These are phyloP conservation scores for Parambassis ranga DNA, from an alignment of 2,797 vertebrate genomes.

Conservation along the genomic window DNA sequence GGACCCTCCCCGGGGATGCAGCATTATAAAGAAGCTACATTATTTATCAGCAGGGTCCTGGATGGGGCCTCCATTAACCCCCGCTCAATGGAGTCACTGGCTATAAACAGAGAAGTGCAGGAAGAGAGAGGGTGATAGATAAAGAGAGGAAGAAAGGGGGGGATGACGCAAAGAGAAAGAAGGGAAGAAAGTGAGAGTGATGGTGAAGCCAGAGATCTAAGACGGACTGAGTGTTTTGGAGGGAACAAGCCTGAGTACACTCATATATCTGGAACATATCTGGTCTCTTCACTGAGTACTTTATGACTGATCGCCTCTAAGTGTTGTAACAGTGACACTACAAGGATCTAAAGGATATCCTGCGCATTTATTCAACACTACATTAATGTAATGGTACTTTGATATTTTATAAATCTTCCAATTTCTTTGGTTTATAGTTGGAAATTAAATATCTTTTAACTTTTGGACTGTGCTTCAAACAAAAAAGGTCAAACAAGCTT, in stretches of 20 bases:
- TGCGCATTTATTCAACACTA: no score
- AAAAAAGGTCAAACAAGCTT: no score
- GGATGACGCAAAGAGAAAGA: conserved; percentile 39
- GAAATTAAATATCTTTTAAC: background rate
- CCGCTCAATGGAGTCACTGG: conserved; percentile 87
- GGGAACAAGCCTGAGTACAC: conserved; percentile 27
- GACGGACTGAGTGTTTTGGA: conserved; percentile 39
- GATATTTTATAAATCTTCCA: no score
- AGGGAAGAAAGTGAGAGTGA: conserved; percentile 51
- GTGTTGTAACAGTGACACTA: conserved; percentile 35
- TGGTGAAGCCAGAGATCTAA: conserved; percentile 36
- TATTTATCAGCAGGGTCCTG: conserved; percentile 99
- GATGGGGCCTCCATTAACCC: conserved; percentile 96
- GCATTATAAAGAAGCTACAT: conserved; percentile 99
- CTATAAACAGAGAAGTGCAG: conserved; percentile 77
- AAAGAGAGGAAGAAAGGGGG: conserved; percentile 20
- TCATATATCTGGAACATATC: conserved; percentile 28
- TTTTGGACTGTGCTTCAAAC: background rate
- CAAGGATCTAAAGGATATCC: no score
- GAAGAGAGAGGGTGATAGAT: conserved; percentile 61
- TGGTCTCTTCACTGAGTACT: conserved; percentile 36
- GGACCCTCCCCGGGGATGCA: conserved; percentile 86
- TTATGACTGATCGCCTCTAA: conserved; percentile 43
- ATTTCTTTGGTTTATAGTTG: background rate
- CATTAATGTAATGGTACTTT: no score